These are phyloP conservation scores for Keiferia lycopersicella DNA, from an alignment of 2,888 invertebrate genomes.

Conservation along the genomic window DNA sequence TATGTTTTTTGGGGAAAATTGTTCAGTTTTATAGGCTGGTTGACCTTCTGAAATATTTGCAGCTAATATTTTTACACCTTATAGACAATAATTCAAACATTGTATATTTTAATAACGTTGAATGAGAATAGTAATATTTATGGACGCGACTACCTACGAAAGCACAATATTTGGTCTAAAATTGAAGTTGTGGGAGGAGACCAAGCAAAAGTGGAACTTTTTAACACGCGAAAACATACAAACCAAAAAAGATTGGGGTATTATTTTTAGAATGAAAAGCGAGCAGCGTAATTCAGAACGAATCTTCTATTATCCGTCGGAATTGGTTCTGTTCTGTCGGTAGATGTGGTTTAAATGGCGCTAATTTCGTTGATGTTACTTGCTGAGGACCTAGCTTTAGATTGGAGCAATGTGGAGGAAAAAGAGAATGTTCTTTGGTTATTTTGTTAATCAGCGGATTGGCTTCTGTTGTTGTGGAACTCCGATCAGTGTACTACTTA, in stretches of 20 bases:
- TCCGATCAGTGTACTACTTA: too few relatives aligned
- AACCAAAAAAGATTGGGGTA: neutral
- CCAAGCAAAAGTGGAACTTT: neutral
- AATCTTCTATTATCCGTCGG: neutral
- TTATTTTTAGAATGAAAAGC: neutral
- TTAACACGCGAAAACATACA: neutral
- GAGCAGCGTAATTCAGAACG: neutral
- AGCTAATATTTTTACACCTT: too few relatives aligned
- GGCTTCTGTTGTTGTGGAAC: too few relatives aligned
- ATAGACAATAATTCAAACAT: too few relatives aligned
- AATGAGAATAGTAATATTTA: too few relatives aligned
- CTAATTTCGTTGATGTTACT: slow-evolving; percentile 6
- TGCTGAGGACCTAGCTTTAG: neutral
- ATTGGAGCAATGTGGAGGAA: neutral
- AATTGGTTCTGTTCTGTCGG: slow-evolving; percentile 6
- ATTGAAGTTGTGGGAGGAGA: neutral
- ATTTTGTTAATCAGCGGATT: too few relatives aligned
- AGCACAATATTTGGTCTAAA: too few relatives aligned
- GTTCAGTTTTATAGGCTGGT: too few relatives aligned
- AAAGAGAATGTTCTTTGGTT: neutral
- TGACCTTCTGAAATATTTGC: too few relatives aligned
- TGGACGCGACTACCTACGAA: too few relatives aligned
- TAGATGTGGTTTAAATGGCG: slow-evolving; percentile 3
- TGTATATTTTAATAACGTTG: too few relatives aligned
- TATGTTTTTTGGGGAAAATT: too few relatives aligned